Conservation (phyloP, 1,140 invertebrate species). For the Drosophila tropicalis region DNA sequence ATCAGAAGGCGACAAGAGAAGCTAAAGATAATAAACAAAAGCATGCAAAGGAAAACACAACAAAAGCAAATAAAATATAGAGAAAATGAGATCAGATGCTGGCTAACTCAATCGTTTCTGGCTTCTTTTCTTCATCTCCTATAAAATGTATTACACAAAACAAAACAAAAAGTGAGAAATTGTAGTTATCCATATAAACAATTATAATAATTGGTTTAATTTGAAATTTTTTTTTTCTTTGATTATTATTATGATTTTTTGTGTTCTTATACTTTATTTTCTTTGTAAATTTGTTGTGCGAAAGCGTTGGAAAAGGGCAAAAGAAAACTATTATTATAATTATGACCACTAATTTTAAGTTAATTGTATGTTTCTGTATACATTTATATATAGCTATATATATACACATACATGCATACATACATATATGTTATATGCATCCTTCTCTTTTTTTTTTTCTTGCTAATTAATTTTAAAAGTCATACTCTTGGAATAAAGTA, state of each 20-base stretch:
- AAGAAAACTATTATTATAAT: conserved; percentile 41
- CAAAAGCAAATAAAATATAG: neutral
- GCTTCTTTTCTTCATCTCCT: neutral
- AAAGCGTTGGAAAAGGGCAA: conserved; percentile 22
- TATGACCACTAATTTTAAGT: conserved; percentile 41
- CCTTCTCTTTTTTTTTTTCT: neutral
- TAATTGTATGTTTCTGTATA: conserved; percentile 26
- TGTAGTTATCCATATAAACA: conserved; percentile 2
- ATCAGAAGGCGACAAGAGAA: neutral
- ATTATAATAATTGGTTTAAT: neutral
- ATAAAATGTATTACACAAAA: conserved; percentile 4
- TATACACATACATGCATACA: conserved; percentile 19
- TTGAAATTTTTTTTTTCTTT: neutral
- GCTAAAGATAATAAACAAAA: neutral
- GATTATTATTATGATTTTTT: conserved; percentile 3
- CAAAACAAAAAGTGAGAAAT: neutral
- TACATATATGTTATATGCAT: conserved; percentile 21
- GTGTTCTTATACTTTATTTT: conserved; percentile 14
- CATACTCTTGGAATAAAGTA: conserved; percentile 7
- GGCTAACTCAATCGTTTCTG: neutral
- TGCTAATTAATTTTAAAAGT: neutral
- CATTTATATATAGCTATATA: conserved; percentile 36
- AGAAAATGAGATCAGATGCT: neutral
- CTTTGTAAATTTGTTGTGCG: conserved; percentile 42
- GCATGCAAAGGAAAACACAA: neutral